phyloP scores from a whole-genome alignment of 2,113 vertebrate genomes.

The Takifugu flavidus region DNA sequence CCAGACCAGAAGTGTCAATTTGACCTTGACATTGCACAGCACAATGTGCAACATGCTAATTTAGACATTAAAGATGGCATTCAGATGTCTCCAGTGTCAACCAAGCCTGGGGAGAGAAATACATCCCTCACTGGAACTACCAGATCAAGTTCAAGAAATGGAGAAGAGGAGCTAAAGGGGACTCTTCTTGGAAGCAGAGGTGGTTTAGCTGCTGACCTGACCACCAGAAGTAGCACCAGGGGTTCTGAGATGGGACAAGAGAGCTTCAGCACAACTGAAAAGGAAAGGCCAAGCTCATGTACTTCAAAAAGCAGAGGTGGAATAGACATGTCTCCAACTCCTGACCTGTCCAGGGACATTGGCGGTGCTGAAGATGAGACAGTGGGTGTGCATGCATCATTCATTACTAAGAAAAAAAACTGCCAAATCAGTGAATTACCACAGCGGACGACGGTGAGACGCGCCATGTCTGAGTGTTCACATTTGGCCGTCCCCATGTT shows the following conservation, averaged over 20 bases:
- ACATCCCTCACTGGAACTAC: constrained; percentile 50
- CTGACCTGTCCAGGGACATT: constrained; percentile 8
- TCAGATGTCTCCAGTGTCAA: constrained; percentile 26
- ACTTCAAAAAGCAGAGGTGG: background rate
- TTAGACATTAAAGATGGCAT: constrained; percentile 20
- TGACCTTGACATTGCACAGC: constrained; percentile 25
- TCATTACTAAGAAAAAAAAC: constrained; percentile 36
- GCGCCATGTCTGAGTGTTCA: constrained; percentile 90
- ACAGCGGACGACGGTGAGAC: constrained; percentile 72
- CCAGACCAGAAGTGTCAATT: constrained; percentile 51
- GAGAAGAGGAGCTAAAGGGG: constrained; percentile 12
- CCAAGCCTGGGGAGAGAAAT: constrained; percentile 33
- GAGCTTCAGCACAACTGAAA: constrained; percentile 11
- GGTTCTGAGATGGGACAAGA: constrained; percentile 4
- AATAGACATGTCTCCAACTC: background rate
- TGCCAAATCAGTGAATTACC: constrained; percentile 51
- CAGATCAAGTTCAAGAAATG: constrained; percentile 13
- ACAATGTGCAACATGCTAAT: constrained; percentile 18
- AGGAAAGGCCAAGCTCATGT: constrained; percentile 6
- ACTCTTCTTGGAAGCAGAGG: background rate
- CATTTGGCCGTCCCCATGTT: constrained; percentile 85
- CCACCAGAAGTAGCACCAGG: background rate
- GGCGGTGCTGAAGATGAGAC: constrained; percentile 31
- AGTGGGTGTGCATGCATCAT: constrained; percentile 1
- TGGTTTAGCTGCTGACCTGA: constrained; percentile 13